Base-by-base conservation (phyloP, 2,888 invertebrate species). In the Epinotia ramella region DNA sequence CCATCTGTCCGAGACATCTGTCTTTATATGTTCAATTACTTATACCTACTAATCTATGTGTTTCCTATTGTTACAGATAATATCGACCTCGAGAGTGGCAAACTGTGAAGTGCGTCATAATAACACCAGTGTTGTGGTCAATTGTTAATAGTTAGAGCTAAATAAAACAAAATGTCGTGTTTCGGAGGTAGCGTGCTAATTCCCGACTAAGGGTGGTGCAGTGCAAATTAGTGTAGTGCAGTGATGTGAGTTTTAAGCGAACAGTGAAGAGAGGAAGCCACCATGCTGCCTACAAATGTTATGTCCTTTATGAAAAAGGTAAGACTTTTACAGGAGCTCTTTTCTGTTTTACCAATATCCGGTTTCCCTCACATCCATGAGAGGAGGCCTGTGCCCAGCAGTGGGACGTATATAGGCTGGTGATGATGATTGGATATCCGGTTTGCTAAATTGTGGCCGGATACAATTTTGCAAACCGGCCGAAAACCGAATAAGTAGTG, bases 241-340 rank as follows among this genome's bases (percentile, higher is more conserved):
- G 72, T 77, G 67, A 76, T 79, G 78, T 79, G 69, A 77, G 63
- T 67, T 71, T 59, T 40, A 57, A 56, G 73, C 65, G 64, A 73
- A 64, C 49, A 71, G 69, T 65, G 73, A 62, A 83, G 81, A 79
- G 79, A 88, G 86, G 84, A 80, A 87, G 86, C 84, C 95, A 96
- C 94, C 95, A 98, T 98, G 98, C 96, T 98, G 96, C 97, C 97
- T 81, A 97, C 97, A 84, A 97, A 98, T 93, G 97, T 98, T 87
- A 97, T 97, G 97, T 97, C 97, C 84, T 98, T 98, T 93, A 97
- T 98, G 97, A 98, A 98, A 93, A 98, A 98, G 97, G 98, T 98
- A 89, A 96, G 96, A 94, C 77, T 77, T 66, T 74, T 66, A 13
- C 20, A 53, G n/a, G 7, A 53, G 6, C 16, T n/a, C 16, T 53